phyloP scores from a whole-genome alignment of 2,113 vertebrate species.

The Neopipo cinnamomea region DNA sequence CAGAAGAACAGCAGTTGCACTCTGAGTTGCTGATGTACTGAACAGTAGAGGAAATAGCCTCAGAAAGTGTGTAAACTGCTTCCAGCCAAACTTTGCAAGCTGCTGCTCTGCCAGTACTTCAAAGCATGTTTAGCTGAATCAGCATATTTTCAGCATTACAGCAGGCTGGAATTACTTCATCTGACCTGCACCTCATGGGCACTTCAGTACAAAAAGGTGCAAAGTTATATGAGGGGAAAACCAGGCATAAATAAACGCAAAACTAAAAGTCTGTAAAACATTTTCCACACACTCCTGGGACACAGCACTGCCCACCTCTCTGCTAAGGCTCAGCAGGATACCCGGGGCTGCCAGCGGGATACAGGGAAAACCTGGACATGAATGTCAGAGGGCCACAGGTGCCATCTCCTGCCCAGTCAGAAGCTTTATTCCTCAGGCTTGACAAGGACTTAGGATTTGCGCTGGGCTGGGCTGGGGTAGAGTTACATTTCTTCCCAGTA shows the following conservation, averaged over 20 bases:
- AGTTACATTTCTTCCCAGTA: background rate
- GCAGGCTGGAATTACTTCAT: background rate
- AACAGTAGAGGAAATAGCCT: conserved; percentile 7
- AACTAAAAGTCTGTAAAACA: background rate
- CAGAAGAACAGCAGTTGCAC: background rate
- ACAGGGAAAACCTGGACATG: rapidly evolving
- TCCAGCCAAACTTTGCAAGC: background rate
- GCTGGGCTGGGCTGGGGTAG: no score
- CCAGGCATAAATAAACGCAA: background rate
- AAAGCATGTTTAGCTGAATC: conserved; percentile 11
- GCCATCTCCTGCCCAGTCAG: background rate
- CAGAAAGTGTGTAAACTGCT: conserved; percentile 3
- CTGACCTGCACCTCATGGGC: background rate
- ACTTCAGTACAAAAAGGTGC: background rate
- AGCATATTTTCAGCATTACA: background rate
- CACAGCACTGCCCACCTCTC: rapidly evolving
- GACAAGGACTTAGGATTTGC: background rate
- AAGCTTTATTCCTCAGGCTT: background rate
- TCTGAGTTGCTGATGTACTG: background rate
- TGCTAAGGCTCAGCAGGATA: background rate
- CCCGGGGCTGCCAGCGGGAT: background rate
- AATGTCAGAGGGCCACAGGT: background rate
- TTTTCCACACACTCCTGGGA: background rate
- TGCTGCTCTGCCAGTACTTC: conserved; percentile 17
- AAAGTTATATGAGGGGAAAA: background rate